These are phyloP conservation scores for Okamejei kenojei DNA, from an alignment of 2,797 vertebrate species.

Conservation along the genomic window DNA sequence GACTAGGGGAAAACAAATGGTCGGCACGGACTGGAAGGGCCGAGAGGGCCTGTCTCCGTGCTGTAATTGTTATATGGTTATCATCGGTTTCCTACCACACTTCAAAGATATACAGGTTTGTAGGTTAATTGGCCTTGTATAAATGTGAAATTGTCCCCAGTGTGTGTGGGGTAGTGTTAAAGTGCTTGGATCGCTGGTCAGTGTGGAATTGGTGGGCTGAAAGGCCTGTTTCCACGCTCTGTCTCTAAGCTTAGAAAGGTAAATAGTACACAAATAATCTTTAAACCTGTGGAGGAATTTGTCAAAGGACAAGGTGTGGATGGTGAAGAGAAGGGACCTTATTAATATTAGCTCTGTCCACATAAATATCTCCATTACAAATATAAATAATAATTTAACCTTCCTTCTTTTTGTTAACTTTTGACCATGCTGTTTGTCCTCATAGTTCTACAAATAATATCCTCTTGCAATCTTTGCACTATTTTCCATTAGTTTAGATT, in stretches of 20 bases:
- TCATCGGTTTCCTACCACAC: too few species aligned
- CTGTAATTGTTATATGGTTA: too few species aligned
- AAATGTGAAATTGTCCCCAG: too few species aligned
- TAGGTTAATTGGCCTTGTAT: too few species aligned
- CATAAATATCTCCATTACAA: constrained; percentile 8
- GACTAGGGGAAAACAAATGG: too few species aligned
- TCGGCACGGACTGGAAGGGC: too few species aligned
- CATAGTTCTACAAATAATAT: background rate
- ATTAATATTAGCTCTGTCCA: background rate
- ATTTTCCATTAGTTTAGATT: background rate
- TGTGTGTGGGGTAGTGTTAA: too few species aligned
- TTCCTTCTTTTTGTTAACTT: background rate
- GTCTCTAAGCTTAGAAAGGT: background rate
- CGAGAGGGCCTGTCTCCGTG: too few species aligned
- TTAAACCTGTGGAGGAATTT: background rate
- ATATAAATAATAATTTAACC: background rate
- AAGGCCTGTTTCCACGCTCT: too few species aligned
- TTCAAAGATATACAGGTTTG: too few species aligned
- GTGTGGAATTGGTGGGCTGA: too few species aligned
- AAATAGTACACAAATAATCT: background rate
- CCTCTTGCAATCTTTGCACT: background rate
- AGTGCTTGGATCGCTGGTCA: too few species aligned
- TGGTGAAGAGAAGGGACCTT: background rate
- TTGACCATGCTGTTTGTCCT: background rate
- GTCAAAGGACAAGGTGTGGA: background rate